Conservation (phyloP, 2,113 vertebrate genomes). For the Heptranchias perlo region DNA sequence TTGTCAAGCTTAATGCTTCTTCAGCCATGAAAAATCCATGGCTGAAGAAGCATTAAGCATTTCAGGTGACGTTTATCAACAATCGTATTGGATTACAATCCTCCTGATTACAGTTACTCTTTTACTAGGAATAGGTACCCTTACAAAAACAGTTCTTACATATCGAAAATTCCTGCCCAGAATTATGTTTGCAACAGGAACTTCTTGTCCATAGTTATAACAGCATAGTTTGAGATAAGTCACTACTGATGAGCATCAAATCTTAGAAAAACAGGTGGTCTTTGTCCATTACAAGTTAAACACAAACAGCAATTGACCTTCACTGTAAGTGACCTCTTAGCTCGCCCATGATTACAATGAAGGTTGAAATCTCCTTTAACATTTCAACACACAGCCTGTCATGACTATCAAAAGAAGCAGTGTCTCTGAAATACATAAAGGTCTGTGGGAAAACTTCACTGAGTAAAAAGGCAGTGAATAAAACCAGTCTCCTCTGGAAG, state of each 20-base stretch:
- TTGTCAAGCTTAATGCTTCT: not conserved
- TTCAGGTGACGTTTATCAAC: not conserved
- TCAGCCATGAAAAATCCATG: not conserved
- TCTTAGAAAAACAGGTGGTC: slow-evolving; percentile 7
- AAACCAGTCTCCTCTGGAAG: not conserved
- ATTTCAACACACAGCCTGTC: not conserved
- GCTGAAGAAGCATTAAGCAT: not conserved
- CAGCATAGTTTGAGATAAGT: not conserved
- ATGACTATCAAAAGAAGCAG: slow-evolving; percentile 26
- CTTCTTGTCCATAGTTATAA: not conserved
- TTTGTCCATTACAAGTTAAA: not conserved
- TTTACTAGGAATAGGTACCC: not conserved
- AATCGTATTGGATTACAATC: not conserved
- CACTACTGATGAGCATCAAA: not conserved
- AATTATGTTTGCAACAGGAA: not conserved
- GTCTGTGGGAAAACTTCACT: slow-evolving; percentile 17
- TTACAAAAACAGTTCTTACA: not conserved
- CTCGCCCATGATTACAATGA: slow-evolving; percentile 2
- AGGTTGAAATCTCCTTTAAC: slow-evolving; percentile 32
- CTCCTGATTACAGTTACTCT: not conserved
- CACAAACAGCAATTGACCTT: slow-evolving; percentile 18
- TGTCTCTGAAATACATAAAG: slow-evolving; percentile 28
- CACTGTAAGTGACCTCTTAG: not conserved
- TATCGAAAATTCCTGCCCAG: not conserved
- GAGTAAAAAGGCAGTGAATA: slow-evolving; percentile 30